A percentile compares a stretch with the other conserved stretches of the same genome.
Conservation (phyloP, 2,797 vertebrate genomes). For the Tragopan temminckii region DNA sequence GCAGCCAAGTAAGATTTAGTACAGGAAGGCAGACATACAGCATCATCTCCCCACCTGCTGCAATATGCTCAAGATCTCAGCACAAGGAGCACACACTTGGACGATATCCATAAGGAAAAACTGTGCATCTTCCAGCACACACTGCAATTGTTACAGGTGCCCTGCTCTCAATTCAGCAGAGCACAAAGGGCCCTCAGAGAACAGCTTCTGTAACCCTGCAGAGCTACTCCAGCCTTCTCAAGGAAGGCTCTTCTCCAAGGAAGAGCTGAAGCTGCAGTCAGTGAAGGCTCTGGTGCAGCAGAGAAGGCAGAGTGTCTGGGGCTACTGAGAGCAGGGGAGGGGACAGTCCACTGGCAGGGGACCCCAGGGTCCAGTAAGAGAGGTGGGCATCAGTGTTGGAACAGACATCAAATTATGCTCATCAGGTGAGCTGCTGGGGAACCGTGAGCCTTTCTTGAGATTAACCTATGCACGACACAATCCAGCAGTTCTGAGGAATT, state of each 20-base stretch:
- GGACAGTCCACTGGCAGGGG: neutral
- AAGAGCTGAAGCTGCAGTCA: neutral
- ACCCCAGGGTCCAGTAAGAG: neutral
- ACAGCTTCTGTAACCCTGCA: neutral
- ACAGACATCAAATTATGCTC: neutral
- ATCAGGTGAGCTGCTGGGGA: neutral
- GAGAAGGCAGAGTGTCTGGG: neutral
- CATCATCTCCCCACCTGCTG: neutral
- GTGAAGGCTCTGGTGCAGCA: neutral
- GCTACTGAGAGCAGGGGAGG: rapidly evolving
- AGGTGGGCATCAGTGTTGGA: neutral
- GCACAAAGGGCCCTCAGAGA: neutral
- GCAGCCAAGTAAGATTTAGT: neutral
- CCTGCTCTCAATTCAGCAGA: neutral
- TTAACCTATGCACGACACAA: neutral
- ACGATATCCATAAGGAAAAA: neutral
- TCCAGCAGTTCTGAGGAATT: neutral
- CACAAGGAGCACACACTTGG: neutral
- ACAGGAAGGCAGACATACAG: neutral
- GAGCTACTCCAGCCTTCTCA: neutral
- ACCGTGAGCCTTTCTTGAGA: neutral
- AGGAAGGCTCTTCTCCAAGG: no score
- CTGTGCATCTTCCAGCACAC: neutral
- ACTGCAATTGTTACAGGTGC: neutral
- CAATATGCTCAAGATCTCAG: neutral